A percentile compares a stretch with the other conserved stretches of the same genome.
Evolutionary conservation across 2,797 vertebrate genomes (phyloP).

Genomic region (Tauraco hartlaubi): DNA sequence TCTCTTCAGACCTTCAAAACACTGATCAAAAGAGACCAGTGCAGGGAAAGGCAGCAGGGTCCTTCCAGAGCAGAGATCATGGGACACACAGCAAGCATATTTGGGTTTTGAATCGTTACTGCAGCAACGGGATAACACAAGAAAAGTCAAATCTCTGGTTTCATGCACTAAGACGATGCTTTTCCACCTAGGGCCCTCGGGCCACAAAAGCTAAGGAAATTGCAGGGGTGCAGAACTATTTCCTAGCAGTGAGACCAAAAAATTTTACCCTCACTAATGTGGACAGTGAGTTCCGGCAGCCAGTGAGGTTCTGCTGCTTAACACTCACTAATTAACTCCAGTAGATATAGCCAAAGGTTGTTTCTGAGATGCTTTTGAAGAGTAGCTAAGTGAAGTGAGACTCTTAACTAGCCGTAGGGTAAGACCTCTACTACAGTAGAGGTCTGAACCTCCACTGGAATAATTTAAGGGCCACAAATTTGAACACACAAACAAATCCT

Average conservation of each 20-base stretch:
- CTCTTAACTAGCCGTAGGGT: background rate
- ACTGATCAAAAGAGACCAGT: background rate
- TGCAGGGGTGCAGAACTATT: background rate
- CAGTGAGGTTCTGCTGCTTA: background rate
- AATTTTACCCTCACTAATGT: background rate
- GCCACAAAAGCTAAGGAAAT: background rate
- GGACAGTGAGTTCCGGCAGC: background rate
- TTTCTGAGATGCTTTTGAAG: background rate
- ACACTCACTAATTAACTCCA: background rate
- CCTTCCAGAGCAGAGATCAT: background rate
- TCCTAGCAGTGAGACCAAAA: background rate
- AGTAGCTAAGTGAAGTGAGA: accelerated
- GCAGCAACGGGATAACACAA: background rate
- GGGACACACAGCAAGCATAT: background rate
- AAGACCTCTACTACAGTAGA: background rate
- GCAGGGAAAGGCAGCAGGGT: background rate
- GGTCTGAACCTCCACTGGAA: background rate
- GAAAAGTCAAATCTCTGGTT: background rate
- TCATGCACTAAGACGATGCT: background rate
- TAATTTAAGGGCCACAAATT: background rate
- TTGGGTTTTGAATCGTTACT: accelerated
- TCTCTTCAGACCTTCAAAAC: background rate
- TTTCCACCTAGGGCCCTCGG: background rate
- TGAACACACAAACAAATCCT: background rate
- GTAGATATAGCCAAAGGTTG: background rate